Evolutionary conservation across 2,113 vertebrate genomes (phyloP), one percentile per base, ranked within the genome.

Genomic region (Lichenostomus cassidix): DNA sequence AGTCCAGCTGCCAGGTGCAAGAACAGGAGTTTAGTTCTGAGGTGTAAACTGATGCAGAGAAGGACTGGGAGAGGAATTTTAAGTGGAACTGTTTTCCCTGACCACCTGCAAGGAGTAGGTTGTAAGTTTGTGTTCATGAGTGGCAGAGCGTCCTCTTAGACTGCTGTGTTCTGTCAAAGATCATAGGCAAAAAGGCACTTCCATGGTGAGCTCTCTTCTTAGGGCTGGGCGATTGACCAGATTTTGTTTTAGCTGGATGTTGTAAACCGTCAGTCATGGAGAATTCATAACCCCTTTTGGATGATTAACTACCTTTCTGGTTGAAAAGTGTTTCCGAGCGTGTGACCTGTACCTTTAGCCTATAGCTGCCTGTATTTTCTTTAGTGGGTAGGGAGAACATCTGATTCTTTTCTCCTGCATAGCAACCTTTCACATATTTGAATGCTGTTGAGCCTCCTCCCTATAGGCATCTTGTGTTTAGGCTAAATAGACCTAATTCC

Each of bases 191-290:
- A 64, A 75, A 79, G 62, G 11, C 55, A 64, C 28, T 62, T 79
- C 47, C 21, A 2, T 24, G 53, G 29, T 68, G 53, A 74, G 15
- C 46, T 68, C n/a, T 53, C n/a, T 80, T 64, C 55, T 35, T 6
- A 2, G n/a, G 29, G 53, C 59, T 60, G 49, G 15, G 14, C 49
- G 0, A 2, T 22, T 68, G 42, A 28, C 28, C 1, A 9, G 11
- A 15, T 3, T 73, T 69, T 90, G 23, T 73, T 94, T 70, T 46
- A 63, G 67, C 42, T 88, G 46, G 10, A 14, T 88, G 55, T 67
- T 12, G 4, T 33, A 86, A 90, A n/a, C 55, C 17, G 29, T 16
- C 18, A 19, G 1, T 52, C 41, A 7, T 47, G 33, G 50, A 65
- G 29, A 70, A 77, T 39, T 80, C 27, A 2, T 70, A 39, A 37